A percentile compares a stretch with the other conserved stretches of the same genome.
phyloP scores from a whole-genome alignment of 2,888 invertebrate species.

The Pharmacophagus antenor region DNA sequence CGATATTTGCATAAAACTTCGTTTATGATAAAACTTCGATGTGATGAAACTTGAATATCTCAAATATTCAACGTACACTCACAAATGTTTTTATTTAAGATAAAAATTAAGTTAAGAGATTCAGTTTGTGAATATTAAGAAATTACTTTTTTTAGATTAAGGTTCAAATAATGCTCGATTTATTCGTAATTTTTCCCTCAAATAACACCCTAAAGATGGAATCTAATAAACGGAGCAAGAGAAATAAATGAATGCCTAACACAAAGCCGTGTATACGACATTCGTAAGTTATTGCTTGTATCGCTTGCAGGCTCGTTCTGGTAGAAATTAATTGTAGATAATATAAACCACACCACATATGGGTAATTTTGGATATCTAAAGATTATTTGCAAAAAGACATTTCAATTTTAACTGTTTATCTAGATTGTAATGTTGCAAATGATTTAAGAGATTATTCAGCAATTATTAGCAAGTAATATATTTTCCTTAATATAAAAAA shows the following conservation, averaged over 20 bases:
- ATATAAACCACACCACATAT: neutral
- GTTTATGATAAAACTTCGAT: no score
- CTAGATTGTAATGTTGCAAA: no score
- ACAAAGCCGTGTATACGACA: slow-evolving; percentile 19
- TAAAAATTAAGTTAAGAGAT: neutral
- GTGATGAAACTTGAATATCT: no score
- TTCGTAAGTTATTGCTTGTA: slow-evolving; percentile 12
- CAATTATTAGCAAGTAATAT: no score
- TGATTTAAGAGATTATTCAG: no score
- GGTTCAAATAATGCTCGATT: neutral
- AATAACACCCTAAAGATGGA: slow-evolving; percentile 1
- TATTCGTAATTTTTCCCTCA: neutral
- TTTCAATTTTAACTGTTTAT: no score
- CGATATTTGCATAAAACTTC: no score
- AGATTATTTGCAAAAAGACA: neutral
- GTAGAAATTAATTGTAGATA: slow-evolving; percentile 1
- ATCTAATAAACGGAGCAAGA: slow-evolving; percentile 11
- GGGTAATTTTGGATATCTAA: neutral
- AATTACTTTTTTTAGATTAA: slow-evolving; percentile 9
- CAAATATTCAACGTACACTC: no score
- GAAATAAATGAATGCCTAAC: slow-evolving; percentile 20
- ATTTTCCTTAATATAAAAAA: no score
- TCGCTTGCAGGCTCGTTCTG: slow-evolving; percentile 3
- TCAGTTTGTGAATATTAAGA: neutral
- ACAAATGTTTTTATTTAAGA: no score